Evolutionary conservation across 2,888 invertebrate species (phyloP), one percentile per base, ranked within the genome.

Genomic region (Desoria tigrina): DNA sequence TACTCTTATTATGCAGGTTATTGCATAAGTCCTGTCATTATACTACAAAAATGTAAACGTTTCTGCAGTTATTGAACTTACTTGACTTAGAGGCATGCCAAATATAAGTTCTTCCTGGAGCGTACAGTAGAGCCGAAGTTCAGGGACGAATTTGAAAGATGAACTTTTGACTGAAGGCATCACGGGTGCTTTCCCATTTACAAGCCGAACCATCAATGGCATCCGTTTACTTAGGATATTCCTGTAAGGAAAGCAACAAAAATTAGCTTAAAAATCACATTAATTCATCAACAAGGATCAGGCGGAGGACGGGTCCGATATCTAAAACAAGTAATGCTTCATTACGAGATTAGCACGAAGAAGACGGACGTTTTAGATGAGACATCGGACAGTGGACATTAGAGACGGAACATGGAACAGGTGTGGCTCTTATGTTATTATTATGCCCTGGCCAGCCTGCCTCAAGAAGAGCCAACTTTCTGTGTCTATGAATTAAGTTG

Each of bases 161-260:
- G 90, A 86, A 78, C 89, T 89, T 80, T 92, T 92, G 21, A 91
- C 81, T 0, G 91, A 90, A 6, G 73, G 60, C 65, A 69, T 66
- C 79, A 90, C 84, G 0, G 94, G 94, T 42, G 90, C 88, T 59
- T 90, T 89, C 32, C 95, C 95, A 78, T 94, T 92, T 3, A 95
- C 94, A 77, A 95, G 84, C 78, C 94, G 86, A 18, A 96, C 94
- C 73, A 94, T 94, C 73, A 96, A 84, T 28, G 96, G 96, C 82
- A 96, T 85, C 73, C 95, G 85, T 81, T 95, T 96, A 73, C 89
- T 88, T 63, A 95, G 82, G 73, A 96, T 83, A 77, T 92, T 94
- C 78, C 89, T 88, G 57, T 11, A 64, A 61, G 55, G 54, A 53
- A n/a, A 59, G 24, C 64, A 54, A 53, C 56, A 59, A 54, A 42